Percentiles rank a stretch among this genome's conserved stretches.
Evolutionary conservation across 2,888 invertebrate species (phyloP).

Genomic region (Crossocerus cetratus): DNA sequence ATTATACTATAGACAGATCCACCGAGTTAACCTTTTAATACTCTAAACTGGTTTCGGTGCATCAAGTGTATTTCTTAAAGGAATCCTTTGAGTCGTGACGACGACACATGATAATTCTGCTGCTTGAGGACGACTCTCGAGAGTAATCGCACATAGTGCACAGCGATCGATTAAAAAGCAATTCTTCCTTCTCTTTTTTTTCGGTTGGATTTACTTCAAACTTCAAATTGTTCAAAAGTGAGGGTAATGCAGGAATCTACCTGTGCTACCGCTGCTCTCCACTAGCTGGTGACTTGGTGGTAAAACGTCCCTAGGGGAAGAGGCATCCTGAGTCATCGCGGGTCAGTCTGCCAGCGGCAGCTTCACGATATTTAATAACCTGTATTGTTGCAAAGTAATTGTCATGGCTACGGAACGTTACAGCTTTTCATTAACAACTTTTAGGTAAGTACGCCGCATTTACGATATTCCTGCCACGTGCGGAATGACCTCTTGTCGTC

Average conservation of each 20-base stretch:
- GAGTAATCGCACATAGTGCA: not conserved
- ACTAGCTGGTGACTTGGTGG: too few species aligned
- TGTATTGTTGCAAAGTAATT: conserved; percentile 80
- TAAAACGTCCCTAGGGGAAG: too few species aligned
- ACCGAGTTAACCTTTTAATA: too few species aligned
- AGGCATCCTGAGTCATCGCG: too few species aligned
- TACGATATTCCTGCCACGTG: not conserved
- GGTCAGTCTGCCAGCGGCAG: not conserved
- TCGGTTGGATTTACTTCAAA: not conserved
- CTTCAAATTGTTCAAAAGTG: not conserved
- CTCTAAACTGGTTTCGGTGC: too few species aligned
- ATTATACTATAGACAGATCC: too few species aligned
- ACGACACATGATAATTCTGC: too few species aligned
- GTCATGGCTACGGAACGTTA: conserved; percentile 96
- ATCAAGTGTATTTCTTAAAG: too few species aligned
- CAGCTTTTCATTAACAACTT: conserved; percentile 96
- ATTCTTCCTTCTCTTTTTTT: not conserved
- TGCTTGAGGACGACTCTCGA: not conserved
- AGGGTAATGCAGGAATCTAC: not conserved
- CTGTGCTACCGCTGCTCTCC: not conserved
- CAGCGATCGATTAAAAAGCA: not conserved
- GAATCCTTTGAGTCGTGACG: too few species aligned
- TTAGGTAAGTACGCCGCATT: conserved; percentile 80
- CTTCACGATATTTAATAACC: conserved; percentile 39
- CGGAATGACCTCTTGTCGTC: too few species aligned